Evolutionary conservation across 2,888 invertebrate species (phyloP).

Genomic region (Microplitis manilae): DNA sequence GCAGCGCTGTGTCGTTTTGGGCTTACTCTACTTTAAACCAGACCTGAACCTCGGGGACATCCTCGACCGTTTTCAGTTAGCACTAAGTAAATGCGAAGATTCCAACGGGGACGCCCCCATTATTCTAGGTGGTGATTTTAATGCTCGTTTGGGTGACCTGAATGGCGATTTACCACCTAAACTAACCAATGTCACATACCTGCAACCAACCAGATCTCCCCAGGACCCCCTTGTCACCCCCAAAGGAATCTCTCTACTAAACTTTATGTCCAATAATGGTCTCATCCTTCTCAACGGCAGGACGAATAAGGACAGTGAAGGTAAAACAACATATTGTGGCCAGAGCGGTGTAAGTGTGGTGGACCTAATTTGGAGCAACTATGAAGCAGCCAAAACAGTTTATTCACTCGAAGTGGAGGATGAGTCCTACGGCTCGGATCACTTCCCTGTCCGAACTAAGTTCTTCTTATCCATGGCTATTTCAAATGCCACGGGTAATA

Average conservation of each 20-base stretch:
- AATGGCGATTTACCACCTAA: neutral
- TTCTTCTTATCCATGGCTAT: too few species aligned
- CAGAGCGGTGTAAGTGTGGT: neutral
- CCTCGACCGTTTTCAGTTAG: neutral
- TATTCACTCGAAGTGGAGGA: neutral
- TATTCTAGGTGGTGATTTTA: neutral
- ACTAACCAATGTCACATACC: neutral
- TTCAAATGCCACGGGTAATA: too few species aligned
- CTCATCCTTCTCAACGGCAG: neutral
- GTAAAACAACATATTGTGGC: neutral
- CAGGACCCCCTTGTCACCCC: neutral
- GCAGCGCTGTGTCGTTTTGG: neutral
- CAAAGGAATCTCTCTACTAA: neutral
- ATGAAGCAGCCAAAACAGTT: neutral
- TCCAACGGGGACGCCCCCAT: neutral
- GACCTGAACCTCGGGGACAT: neutral
- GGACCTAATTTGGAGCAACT: neutral
- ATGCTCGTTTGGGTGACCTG: neutral
- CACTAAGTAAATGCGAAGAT: neutral
- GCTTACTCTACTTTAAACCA: neutral
- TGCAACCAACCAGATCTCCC: neutral
- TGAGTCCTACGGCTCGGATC: neutral
- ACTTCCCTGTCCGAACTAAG: neutral
- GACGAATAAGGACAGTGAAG: neutral
- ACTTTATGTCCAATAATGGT: neutral